These are phyloP conservation scores for Hyles vespertilio DNA, from an alignment of 1,140 invertebrate genomes.

Conservation along the genomic window DNA sequence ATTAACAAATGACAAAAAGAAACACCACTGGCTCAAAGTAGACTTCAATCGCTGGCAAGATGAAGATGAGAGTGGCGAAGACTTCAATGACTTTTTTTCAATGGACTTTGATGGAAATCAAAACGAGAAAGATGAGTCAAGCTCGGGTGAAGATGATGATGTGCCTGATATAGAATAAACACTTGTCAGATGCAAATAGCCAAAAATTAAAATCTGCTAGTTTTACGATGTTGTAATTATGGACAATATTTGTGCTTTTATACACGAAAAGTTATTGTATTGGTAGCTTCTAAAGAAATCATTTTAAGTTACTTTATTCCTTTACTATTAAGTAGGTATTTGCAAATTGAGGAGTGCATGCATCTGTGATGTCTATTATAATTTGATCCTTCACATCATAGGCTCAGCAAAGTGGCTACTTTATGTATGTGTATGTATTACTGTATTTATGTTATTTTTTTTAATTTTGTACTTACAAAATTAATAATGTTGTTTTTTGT, in stretches of 20 bases:
- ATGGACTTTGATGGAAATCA: conserved; percentile 40
- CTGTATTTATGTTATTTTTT: too few species aligned
- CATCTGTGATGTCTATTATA: too few species aligned
- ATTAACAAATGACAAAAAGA: conserved; percentile 90
- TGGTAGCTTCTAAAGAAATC: conserved; percentile 10
- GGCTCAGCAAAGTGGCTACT: too few species aligned
- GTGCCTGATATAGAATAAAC: conserved; percentile 54
- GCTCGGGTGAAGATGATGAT: conserved; percentile 60
- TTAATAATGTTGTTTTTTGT: too few species aligned
- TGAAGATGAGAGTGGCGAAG: conserved; percentile 79
- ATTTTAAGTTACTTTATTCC: conserved; percentile 3
- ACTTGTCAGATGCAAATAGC: conserved; percentile 17
- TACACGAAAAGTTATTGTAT: conserved; percentile 18
- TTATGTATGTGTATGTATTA: too few species aligned
- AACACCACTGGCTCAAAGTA: conserved; percentile 96
- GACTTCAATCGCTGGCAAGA: conserved; percentile 99
- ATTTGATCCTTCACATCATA: too few species aligned
- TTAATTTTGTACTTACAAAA: too few species aligned
- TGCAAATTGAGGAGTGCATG: too few species aligned
- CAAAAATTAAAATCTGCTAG: conserved; percentile 21
- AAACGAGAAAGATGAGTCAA: conserved; percentile 51
- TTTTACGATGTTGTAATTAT: conserved; percentile 21
- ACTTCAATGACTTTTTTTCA: conserved; percentile 52
- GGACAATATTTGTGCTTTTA: conserved; percentile 31
- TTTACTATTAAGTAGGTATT: not conserved